phyloP scores from a whole-genome alignment of 2,113 vertebrate species.

The Lepisosteus osseus region DNA sequence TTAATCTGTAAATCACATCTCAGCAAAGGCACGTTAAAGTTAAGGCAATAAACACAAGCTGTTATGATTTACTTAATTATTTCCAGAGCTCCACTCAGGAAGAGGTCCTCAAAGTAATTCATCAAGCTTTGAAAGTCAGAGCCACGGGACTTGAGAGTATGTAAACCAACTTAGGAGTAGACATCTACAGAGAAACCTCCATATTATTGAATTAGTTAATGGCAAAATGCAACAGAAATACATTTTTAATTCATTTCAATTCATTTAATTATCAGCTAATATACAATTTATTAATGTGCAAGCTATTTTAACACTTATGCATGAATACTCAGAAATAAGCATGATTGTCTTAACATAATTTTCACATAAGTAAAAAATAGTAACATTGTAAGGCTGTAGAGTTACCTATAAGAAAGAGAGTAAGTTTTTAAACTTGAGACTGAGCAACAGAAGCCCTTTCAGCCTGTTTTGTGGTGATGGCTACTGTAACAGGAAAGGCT shows the following conservation, averaged over 20 bases:
- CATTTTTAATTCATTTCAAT: too few species aligned
- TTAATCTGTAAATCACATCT: slow-evolving; percentile 3
- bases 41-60: neutral
- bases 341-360: too few species aligned
- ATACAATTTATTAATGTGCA: too few species aligned
- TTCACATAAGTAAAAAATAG: too few species aligned
- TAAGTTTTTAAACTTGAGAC: neutral
- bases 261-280: too few species aligned
- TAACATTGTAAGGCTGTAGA: too few species aligned
- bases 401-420: neutral
- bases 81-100: slow-evolving; percentile 15
- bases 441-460: neutral
- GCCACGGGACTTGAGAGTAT: neutral
- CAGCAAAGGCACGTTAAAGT: neutral
- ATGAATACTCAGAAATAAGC: too few species aligned
- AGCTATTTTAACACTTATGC: too few species aligned
- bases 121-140: neutral
- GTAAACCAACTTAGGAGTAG: too few species aligned
- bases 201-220: too few species aligned
- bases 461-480: neutral
- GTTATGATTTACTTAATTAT: slow-evolving; percentile 14
- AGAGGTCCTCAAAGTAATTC: slow-evolving; percentile 1
- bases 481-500: neutral
- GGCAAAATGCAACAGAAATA: too few species aligned
- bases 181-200: too few species aligned